phyloP scores from a whole-genome alignment of 2,797 vertebrate species.

The Alca torda region DNA sequence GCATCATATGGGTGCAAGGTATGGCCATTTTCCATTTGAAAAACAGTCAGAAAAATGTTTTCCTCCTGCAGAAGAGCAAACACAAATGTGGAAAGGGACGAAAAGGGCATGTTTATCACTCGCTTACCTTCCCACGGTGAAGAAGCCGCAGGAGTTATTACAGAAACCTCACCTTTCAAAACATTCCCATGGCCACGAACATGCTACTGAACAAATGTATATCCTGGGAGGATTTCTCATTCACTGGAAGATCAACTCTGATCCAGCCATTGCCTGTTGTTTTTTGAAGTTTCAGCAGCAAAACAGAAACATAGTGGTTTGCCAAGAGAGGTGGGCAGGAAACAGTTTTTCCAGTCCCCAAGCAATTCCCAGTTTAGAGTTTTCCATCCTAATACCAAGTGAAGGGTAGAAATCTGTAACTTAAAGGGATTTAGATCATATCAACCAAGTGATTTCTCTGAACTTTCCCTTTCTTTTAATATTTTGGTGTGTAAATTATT shows the following conservation, averaged over 20 bases:
- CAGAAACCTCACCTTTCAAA: slow-evolving; percentile 59
- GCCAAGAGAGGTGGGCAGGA: slow-evolving; percentile 33
- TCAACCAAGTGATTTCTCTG: neutral
- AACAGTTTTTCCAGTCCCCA: slow-evolving; percentile 26
- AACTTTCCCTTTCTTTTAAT: neutral
- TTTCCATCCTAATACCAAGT: neutral
- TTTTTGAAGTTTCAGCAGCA: slow-evolving; percentile 35
- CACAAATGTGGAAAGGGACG: neutral
- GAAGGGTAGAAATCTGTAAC: neutral
- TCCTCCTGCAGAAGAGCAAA: slow-evolving; percentile 39
- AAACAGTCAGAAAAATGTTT: neutral
- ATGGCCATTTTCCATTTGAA: neutral
- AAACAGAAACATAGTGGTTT: slow-evolving; percentile 31
- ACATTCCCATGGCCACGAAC: slow-evolving; percentile 45
- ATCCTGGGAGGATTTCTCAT: slow-evolving; percentile 33
- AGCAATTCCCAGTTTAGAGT: neutral
- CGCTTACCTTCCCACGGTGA: slow-evolving; percentile 35
- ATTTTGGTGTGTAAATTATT: neutral
- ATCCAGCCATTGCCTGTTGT: neutral
- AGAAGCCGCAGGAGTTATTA: slow-evolving; percentile 53
- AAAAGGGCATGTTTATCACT: neutral
- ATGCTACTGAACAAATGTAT: neutral
- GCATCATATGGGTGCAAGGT: neutral
- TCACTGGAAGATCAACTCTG: neutral
- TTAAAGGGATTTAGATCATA: neutral